A percentile compares a stretch with the other conserved stretches of the same genome.
Conservation (phyloP, 2,888 invertebrate species). For the Euzophera pinguis region DNA sequence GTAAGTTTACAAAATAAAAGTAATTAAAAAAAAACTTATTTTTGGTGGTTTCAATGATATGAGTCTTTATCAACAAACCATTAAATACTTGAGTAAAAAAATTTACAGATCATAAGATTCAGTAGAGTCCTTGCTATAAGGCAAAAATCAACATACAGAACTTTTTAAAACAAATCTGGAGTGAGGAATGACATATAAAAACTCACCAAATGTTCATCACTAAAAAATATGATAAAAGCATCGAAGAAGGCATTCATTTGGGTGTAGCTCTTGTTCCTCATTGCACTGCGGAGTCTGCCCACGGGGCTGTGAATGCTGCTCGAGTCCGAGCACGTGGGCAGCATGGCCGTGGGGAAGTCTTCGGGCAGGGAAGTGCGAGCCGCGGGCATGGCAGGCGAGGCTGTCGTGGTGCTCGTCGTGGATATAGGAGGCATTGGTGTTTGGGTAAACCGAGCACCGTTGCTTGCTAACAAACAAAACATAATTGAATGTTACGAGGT, state of each 20-base stretch:
- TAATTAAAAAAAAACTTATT: too few relatives aligned
- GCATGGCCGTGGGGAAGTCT: constrained; percentile 36
- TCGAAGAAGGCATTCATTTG: constrained; percentile 72
- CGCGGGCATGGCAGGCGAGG: constrained; percentile 26
- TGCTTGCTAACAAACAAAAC: constrained; percentile 39
- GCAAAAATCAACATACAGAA: too few relatives aligned
- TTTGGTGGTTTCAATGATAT: too few relatives aligned
- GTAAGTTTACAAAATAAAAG: too few relatives aligned
- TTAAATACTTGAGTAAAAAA: too few relatives aligned
- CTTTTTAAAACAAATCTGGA: too few relatives aligned
- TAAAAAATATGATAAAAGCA: constrained; percentile 88
- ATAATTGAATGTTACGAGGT: neutral
- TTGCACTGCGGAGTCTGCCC: constrained; percentile 69
- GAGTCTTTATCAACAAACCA: too few relatives aligned
- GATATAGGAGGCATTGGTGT: constrained; percentile 26
- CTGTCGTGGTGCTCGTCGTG: constrained; percentile 30
- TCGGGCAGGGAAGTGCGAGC: constrained; percentile 38
- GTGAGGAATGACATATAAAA: too few relatives aligned
- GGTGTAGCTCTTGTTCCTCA: constrained; percentile 62
- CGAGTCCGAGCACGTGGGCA: constrained; percentile 50
- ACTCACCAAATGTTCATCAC: constrained; percentile 89
- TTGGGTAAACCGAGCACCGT: constrained; percentile 36
- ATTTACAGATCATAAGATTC: too few relatives aligned
- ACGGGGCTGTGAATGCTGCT: constrained; percentile 43
- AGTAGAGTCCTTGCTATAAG: too few relatives aligned